Percentiles rank a stretch among this genome's conserved stretches.
Evolutionary conservation across 2,797 vertebrate genomes (phyloP).

Genomic region (Danio albolineatus): DNA sequence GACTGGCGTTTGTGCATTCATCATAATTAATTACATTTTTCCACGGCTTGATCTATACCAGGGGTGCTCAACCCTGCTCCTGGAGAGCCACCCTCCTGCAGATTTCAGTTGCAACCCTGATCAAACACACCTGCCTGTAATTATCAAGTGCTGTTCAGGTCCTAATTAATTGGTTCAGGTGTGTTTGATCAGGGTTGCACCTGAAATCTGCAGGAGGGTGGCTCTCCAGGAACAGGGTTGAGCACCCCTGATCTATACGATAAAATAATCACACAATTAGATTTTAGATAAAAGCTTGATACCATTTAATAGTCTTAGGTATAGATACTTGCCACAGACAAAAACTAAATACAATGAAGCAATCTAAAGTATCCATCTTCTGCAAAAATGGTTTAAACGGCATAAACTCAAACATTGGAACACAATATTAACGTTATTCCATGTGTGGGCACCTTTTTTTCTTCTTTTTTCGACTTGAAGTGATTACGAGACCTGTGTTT

Average conservation of each 20-base stretch:
- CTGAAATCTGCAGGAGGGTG: no score
- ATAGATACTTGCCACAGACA: not conserved
- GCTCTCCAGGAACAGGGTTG: no score
- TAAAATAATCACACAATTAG: constrained; percentile 16
- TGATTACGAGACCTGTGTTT: constrained; percentile 18
- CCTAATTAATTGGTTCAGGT: no score
- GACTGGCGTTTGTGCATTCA: no score
- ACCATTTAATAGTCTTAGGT: not conserved
- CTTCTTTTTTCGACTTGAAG: not conserved
- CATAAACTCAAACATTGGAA: constrained; percentile 11
- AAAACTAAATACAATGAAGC: constrained; percentile 3
- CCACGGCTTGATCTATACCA: no score
- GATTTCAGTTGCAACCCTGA: no score
- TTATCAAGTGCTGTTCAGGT: no score
- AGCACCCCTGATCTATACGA: not conserved
- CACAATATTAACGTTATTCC: not conserved
- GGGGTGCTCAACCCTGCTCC: no score
- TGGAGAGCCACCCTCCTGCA: no score
- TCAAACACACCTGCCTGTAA: no score
- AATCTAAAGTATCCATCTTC: not conserved
- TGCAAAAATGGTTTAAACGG: not conserved
- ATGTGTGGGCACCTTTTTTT: not conserved
- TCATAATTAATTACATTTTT: no score
- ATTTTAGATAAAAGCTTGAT: constrained; percentile 11
- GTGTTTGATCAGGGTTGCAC: no score